A percentile compares a stretch with the other conserved stretches of the same genome.
These are phyloP conservation scores for Sus cebifrons DNA, from an alignment of 2,797 vertebrate genomes.

Conservation along the genomic window DNA sequence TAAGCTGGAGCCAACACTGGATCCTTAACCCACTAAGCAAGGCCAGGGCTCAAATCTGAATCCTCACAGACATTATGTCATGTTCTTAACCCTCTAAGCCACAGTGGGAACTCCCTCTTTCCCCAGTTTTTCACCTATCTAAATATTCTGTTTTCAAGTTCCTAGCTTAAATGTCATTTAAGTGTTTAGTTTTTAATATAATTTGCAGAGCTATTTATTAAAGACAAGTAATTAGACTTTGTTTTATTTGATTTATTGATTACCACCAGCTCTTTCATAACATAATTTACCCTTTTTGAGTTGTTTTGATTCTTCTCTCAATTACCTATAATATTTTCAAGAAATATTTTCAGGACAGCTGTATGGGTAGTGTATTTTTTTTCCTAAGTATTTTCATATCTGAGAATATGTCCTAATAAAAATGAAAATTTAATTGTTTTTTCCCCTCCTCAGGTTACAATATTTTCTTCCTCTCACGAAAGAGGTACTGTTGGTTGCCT, in stretches of 20 bases:
- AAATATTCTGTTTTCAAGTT: slow-evolving; percentile 10
- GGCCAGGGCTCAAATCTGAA: too few species aligned
- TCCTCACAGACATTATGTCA: too few species aligned
- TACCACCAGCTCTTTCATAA: background rate
- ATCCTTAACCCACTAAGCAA: too few species aligned
- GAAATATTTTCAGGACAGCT: background rate
- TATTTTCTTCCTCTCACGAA: background rate
- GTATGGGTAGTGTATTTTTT: background rate
- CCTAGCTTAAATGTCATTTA: background rate
- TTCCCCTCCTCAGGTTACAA: background rate
- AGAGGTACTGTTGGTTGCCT: background rate
- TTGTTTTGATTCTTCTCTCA: slow-evolving; percentile 31
- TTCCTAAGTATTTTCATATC: background rate
- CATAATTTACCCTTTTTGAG: background rate
- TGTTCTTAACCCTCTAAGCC: too few species aligned
- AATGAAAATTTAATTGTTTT: background rate
- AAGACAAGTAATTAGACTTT: slow-evolving; percentile 7
- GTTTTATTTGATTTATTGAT: background rate
- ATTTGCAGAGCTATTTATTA: background rate
- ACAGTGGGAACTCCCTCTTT: background rate
- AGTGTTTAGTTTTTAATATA: slow-evolving; percentile 17
- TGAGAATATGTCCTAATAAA: background rate
- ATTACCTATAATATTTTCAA: slow-evolving; percentile 16
- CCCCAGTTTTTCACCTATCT: slow-evolving; percentile 4
- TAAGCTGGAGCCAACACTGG: too few species aligned